These are phyloP conservation scores for Rhinogobio ventralis DNA, from an alignment of 2,797 vertebrate genomes.

Conservation along the genomic window DNA sequence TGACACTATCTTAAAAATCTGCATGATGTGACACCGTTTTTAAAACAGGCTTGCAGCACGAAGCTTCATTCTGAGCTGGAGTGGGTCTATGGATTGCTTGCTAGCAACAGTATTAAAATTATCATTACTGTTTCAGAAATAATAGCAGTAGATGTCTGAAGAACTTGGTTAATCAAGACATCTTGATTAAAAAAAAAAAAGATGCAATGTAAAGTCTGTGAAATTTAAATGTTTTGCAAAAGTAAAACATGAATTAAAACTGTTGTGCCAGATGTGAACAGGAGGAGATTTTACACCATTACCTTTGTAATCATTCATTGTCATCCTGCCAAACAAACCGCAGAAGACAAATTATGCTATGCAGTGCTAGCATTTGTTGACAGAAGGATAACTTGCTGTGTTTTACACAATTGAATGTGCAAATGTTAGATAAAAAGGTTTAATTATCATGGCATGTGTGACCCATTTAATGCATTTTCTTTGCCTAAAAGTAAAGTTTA, in stretches of 20 bases:
- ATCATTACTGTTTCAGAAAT: background rate
- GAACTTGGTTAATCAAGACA: background rate
- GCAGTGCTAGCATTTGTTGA: background rate
- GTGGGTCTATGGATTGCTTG: background rate
- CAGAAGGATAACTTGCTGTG: background rate
- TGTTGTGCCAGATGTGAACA: background rate
- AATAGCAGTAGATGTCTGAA: conserved; percentile 24
- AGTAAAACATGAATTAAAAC: background rate
- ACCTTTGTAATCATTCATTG: background rate
- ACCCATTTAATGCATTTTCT: background rate
- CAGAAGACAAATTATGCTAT: background rate
- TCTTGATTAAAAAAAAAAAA: background rate
- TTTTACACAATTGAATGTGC: background rate
- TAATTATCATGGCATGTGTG: background rate
- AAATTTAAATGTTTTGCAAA: background rate
- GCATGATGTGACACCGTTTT: conserved; percentile 16
- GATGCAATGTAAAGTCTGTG: background rate
- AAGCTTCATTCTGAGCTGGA: background rate
- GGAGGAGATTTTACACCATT: background rate
- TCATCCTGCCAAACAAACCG: background rate
- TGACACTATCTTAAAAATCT: conserved; percentile 27
- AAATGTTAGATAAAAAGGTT: background rate
- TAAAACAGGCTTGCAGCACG: background rate
- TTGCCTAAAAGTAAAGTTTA: no score
- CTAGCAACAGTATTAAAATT: background rate